Base-by-base conservation (phyloP, 2,888 invertebrate species). In the Drosophila rubida region DNA sequence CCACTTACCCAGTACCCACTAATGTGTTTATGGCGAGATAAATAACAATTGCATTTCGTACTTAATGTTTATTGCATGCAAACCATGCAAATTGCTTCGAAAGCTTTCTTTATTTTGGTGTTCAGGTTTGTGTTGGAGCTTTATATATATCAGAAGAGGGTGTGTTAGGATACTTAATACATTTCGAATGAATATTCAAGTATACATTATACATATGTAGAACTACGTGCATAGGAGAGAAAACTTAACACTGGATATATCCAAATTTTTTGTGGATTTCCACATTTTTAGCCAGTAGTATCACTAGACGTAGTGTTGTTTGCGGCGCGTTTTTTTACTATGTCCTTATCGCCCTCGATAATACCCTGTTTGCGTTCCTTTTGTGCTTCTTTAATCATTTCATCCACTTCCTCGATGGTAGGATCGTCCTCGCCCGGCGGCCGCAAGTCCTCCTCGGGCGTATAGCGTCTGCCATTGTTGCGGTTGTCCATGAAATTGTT, bases 311-410 rank as follows among this genome's bases (percentile, higher is more conserved):
- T 50, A 57, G 2, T 66, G 25, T 32, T 32, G n/a, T 32, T 32
- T 48, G 58, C 49, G 8, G 39, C 25, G 11, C 32, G 59, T 62
- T 90, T 90, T 55, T 93, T 93, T 35, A 93, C 80, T 60, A 74
- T 90, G 73, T 93, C 92, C 82, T 93, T 93, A 81, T 93, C 93
- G 66, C 93, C 90, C 73, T 93, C 93, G 27, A 93, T 85, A 90
- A 93, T 93, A 66, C 93, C 93, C 75, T 93, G 93, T 77, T 93
- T 94, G 59, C 93, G 93, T 72, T 93, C 93, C 76, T 93, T 93
- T 87, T 94, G 94, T 9, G 93, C 93, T 81, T 93, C 93, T 75
- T 91, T 93, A 41, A 94, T 90, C 78, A 93, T 93, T 80, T 93
- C 93, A 82, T 94, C 93, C 88, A 94, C 93, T 78, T 94, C 94